Conservation (phyloP, 2,113 vertebrate species). For the Bostrychus sinensis region DNA sequence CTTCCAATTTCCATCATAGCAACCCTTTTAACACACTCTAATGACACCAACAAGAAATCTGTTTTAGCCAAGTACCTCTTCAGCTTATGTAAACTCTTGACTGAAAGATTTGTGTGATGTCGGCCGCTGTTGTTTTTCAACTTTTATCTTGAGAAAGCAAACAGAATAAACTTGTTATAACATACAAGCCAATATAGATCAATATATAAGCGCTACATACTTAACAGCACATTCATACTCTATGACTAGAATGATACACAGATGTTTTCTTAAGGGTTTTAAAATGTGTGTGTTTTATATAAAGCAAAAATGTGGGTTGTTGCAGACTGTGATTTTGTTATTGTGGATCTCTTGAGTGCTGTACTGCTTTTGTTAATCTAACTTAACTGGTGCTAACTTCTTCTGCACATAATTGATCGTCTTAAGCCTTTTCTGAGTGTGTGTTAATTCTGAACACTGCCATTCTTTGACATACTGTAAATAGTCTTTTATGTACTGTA, state of each 20-base stretch:
- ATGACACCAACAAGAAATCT: too few relatives aligned
- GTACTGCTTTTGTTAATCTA: slow-evolving; percentile 45
- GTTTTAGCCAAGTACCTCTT: too few relatives aligned
- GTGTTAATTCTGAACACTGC: slow-evolving; percentile 48
- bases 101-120: too few relatives aligned
- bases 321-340: slow-evolving; percentile 24
- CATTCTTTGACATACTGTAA: slow-evolving; percentile 21
- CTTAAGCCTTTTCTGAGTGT: slow-evolving; percentile 42
- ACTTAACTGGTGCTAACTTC: slow-evolving; percentile 65
- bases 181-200: too few relatives aligned
- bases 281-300: slow-evolving; percentile 14
- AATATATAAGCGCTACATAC: too few relatives aligned
- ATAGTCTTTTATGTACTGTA: slow-evolving; percentile 40
- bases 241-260: neutral
- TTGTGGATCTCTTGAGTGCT: slow-evolving; percentile 16
- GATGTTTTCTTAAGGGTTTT: slow-evolving; percentile 22
- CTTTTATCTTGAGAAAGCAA: too few relatives aligned
- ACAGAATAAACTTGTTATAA: too few relatives aligned
- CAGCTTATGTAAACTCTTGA: too few relatives aligned
- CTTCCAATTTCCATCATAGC: too few relatives aligned
- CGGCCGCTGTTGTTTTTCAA: too few relatives aligned
- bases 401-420: slow-evolving; percentile 36
- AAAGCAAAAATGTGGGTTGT: slow-evolving; percentile 15
- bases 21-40: too few relatives aligned
- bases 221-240: neutral